Percentiles rank a stretch among this genome's conserved stretches.
phyloP scores from a whole-genome alignment of 2,888 invertebrate genomes.

The Abrostola triplasia region DNA sequence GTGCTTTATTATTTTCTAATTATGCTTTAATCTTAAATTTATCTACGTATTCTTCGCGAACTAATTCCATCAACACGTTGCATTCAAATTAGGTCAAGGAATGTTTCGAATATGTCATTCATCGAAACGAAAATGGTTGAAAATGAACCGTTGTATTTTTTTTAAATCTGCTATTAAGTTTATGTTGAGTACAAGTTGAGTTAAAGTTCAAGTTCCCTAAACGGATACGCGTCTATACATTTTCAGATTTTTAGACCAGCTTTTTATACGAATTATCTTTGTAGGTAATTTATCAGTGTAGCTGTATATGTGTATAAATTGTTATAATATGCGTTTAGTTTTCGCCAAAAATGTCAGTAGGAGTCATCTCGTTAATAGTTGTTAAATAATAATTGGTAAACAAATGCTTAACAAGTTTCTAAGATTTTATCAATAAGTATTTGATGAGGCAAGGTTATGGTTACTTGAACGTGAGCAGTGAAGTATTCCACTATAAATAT shows the following conservation, averaged over 20 bases:
- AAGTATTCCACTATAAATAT: neutral
- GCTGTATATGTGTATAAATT: neutral
- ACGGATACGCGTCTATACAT: neutral
- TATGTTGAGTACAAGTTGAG: neutral
- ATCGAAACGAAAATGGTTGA: neutral
- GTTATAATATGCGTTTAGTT: neutral
- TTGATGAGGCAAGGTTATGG: neutral
- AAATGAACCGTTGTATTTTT: neutral
- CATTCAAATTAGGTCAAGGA: conserved; percentile 36
- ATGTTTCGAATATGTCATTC: conserved; percentile 3
- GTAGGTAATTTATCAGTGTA: neutral
- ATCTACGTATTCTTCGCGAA: neutral
- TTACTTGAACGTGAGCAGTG: neutral
- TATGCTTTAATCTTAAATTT: neutral
- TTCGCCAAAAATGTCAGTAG: no score
- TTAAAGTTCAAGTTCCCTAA: neutral
- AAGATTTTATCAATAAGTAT: neutral
- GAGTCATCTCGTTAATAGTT: no score
- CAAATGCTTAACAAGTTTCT: conserved; percentile 1
- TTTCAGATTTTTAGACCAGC: neutral
- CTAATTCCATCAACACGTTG: neutral
- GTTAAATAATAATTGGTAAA: no score
- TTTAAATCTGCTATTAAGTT: no score
- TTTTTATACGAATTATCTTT: no score
- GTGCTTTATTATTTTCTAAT: neutral